phyloP scores from a whole-genome alignment of 2,888 invertebrate genomes.

The Meiosimyza decipiens region DNA sequence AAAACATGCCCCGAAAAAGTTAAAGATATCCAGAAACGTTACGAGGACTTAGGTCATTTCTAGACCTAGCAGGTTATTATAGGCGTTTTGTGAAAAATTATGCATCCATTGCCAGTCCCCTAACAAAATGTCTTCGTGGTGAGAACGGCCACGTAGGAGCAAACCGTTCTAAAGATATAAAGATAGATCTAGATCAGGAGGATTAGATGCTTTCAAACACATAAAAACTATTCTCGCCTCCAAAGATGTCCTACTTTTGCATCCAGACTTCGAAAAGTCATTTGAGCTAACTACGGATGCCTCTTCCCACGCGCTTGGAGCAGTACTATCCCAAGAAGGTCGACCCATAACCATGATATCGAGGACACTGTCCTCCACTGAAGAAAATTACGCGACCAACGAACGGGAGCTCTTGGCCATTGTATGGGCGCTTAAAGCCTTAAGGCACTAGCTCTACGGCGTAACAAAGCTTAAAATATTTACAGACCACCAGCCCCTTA shows the following conservation, averaged over 20 bases:
- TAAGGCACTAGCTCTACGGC: too few species aligned
- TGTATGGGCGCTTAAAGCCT: conserved; percentile 34
- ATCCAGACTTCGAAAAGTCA: conserved; percentile 32
- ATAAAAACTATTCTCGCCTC: too few species aligned
- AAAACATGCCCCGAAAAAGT: too few species aligned
- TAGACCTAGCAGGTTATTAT: too few species aligned
- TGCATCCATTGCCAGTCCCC: conserved; percentile 37
- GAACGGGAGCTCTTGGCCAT: conserved; percentile 36
- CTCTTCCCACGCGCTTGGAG: conserved; percentile 24
- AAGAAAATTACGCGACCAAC: conserved; percentile 43
- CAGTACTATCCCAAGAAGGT: conserved; percentile 31
- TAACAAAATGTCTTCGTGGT: conserved; percentile 38
- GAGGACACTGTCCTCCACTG: conserved; percentile 17
- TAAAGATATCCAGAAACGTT: too few species aligned
- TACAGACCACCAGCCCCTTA: too few species aligned
- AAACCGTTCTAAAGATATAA: conserved; percentile 36
- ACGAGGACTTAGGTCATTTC: too few species aligned
- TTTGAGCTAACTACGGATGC: conserved; percentile 39
- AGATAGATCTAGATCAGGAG: conserved; percentile 34
- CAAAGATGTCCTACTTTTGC: neutral
- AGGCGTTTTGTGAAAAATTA: conserved; percentile 39
- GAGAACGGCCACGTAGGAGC: conserved; percentile 36
- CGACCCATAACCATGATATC: conserved; percentile 41
- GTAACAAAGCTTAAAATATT: too few species aligned
- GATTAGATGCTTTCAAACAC: neutral